These are phyloP conservation scores for Trichacis sp. DNA, from an alignment of 2,888 invertebrate genomes.

Conservation along the genomic window DNA sequence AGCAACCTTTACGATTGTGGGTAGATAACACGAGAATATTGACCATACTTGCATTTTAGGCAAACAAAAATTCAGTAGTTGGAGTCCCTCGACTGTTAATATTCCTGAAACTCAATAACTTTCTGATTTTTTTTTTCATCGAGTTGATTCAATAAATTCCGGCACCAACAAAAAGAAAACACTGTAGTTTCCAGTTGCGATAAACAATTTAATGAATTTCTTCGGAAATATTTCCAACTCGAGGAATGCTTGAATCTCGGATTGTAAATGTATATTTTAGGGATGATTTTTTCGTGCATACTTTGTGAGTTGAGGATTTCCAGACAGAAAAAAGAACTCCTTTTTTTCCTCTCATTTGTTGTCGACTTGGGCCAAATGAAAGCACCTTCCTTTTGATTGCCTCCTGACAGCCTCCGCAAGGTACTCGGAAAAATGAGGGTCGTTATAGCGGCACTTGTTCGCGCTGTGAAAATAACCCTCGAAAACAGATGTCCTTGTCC, in stretches of 20 bases:
- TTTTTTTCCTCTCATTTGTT: slow-evolving; percentile 13
- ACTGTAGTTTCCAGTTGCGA: no score
- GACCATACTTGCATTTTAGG: slow-evolving; percentile 44
- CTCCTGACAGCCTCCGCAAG: slow-evolving; percentile 21
- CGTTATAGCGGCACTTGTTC: slow-evolving; percentile 31
- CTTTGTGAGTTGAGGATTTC: neutral
- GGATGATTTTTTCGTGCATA: no score
- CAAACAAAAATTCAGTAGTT: no score
- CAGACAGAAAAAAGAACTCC: neutral
- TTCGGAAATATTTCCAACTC: no score
- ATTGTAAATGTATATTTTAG: no score
- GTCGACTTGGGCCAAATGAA: slow-evolving; percentile 22
- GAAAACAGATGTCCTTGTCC: slow-evolving; percentile 33
- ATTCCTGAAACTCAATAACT: no score
- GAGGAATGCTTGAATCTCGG: no score
- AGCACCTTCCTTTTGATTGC: slow-evolving; percentile 31
- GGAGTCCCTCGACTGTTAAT: no score
- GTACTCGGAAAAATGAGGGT: slow-evolving; percentile 39
- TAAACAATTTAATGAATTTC: no score
- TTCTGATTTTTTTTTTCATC: no score
- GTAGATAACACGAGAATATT: slow-evolving; percentile 50
- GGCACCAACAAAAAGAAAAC: no score
- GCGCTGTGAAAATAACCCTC: slow-evolving; percentile 40
- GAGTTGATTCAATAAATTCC: no score
- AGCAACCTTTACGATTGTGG: slow-evolving; percentile 52